phyloP scores from a whole-genome alignment of 2,113 vertebrate species.

The Serinus canaria region DNA sequence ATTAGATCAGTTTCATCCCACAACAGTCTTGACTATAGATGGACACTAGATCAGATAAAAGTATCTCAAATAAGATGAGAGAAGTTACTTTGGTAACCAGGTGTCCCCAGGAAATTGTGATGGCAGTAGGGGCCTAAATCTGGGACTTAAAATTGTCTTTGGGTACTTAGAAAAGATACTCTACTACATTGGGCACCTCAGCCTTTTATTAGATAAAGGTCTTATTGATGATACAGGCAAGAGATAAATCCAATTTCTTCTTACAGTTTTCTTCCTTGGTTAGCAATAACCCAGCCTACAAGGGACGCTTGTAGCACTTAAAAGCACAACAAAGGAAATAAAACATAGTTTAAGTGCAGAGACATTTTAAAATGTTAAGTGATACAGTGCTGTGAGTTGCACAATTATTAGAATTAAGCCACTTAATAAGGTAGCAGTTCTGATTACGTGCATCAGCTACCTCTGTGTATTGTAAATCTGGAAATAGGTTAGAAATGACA shows the following conservation, averaged over 20 bases:
- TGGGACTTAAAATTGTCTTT: background rate
- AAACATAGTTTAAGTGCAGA: background rate
- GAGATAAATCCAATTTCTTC: background rate
- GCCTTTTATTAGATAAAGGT: background rate
- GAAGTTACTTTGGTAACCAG: background rate
- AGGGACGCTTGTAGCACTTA: background rate
- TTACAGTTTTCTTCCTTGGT: background rate
- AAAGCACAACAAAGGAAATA: background rate
- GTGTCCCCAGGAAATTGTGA: background rate
- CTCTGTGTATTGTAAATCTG: background rate
- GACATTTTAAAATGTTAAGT: background rate
- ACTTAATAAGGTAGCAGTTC: background rate
- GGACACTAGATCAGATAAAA: background rate
- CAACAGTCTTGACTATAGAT: background rate
- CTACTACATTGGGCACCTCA: background rate
- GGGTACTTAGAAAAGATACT: background rate
- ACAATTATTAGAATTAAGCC: background rate
- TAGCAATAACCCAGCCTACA: background rate
- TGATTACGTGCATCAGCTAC: background rate
- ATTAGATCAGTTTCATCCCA: background rate
- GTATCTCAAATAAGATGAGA: background rate
- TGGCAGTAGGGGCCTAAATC: background rate
- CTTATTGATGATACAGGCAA: background rate
- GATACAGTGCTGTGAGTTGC: background rate
- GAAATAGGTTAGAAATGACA: background rate